Evolutionary conservation across 2,888 invertebrate species (phyloP).

Genomic region (Aphodius sticticus): DNA sequence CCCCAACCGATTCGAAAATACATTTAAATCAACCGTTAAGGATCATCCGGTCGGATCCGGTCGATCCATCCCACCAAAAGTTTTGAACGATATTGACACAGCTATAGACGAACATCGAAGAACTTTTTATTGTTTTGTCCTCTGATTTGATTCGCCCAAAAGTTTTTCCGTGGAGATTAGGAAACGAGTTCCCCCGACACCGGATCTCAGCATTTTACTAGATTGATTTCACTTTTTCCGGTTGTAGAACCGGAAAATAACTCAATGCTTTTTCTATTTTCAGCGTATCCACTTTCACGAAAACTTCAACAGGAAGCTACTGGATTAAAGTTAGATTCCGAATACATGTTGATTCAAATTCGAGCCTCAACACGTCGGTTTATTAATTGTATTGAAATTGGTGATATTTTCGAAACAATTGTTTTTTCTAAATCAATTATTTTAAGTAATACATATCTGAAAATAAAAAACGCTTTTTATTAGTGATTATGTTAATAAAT

Average conservation of each 20-base stretch:
- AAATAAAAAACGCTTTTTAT: too few relatives aligned
- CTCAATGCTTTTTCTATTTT: neutral
- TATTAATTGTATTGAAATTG: too few relatives aligned
- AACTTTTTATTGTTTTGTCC: constrained; percentile 19
- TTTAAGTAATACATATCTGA: too few relatives aligned
- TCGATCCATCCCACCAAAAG: constrained; percentile 6
- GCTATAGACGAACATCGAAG: constrained; percentile 8
- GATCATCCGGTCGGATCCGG: neutral
- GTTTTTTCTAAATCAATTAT: too few relatives aligned
- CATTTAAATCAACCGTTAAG: constrained; percentile 11
- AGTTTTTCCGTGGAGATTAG: constrained; percentile 21
- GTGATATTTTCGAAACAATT: too few relatives aligned
- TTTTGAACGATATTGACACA: constrained; percentile 22
- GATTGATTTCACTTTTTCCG: neutral
- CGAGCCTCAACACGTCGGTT: too few relatives aligned
- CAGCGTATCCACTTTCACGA: neutral
- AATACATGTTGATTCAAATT: too few relatives aligned
- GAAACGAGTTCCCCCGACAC: neutral
- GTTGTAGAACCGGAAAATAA: neutral
- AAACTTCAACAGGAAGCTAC: neutral
- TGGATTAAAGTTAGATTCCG: too few relatives aligned
- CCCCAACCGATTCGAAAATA: neutral
- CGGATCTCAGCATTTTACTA: constrained; percentile 9
- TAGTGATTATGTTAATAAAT: too few relatives aligned
- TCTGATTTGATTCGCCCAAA: constrained; percentile 21